Evolutionary conservation across 2,888 invertebrate genomes (phyloP).

Genomic region (Parapristionchus giblindavisi): DNA sequence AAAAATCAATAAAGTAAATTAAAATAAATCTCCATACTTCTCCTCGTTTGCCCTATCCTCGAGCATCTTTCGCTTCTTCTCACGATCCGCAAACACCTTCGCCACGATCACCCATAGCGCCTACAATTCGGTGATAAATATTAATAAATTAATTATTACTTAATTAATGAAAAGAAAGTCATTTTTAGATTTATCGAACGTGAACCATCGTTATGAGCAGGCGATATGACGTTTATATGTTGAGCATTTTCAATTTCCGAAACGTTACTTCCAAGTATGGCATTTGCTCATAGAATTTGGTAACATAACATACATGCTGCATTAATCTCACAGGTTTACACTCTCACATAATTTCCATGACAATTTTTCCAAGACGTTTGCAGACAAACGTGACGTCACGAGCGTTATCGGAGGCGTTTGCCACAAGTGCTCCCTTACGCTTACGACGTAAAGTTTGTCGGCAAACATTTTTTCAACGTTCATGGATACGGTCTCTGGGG

Average conservation of each 20-base stretch:
- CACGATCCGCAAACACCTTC: slow-evolving; percentile 92
- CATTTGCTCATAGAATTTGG: neutral
- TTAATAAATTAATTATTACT: slow-evolving; percentile 61
- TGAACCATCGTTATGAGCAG: neutral
- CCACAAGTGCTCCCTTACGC: no score
- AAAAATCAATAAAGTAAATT: no score
- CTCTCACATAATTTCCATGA: no score
- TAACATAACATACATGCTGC: neutral
- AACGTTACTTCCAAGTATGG: neutral
- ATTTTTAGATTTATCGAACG: neutral
- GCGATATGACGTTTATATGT: neutral
- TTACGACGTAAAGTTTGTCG: no score
- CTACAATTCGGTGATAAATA: slow-evolving; percentile 79
- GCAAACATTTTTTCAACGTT: no score
- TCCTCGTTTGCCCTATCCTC: slow-evolving; percentile 91
- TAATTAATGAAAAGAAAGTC: slow-evolving; percentile 11
- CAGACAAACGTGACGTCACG: no score
- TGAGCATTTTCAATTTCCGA: neutral
- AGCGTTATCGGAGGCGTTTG: no score
- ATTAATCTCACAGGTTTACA: neutral
- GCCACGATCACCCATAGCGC: slow-evolving; percentile 97
- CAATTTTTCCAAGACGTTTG: no score
- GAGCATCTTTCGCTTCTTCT: slow-evolving; percentile 85
- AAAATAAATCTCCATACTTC: slow-evolving; percentile 69
- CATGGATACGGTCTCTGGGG: no score